Conservation (phyloP, 1,140 invertebrate genomes). For the Archivesica marissinica region DNA sequence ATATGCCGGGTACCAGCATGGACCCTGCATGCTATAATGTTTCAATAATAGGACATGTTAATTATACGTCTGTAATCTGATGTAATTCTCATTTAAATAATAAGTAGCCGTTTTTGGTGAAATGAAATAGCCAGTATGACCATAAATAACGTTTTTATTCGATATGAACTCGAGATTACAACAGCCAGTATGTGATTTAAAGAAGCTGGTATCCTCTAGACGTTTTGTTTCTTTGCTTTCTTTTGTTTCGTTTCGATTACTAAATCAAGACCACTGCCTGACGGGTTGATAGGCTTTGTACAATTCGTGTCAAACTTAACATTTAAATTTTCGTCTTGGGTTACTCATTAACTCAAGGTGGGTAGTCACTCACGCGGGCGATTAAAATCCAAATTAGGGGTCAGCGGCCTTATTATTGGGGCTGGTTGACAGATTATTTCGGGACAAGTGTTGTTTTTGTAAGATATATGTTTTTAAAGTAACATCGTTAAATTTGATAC, state of each 20-base stretch:
- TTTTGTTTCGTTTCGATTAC: constrained; percentile 19
- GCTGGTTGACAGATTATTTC: constrained; percentile 13
- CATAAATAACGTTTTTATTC: no score
- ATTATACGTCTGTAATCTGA: no score
- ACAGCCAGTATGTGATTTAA: no score
- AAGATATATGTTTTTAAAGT: constrained; percentile 46
- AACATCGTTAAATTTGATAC: constrained; percentile 35
- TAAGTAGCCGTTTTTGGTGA: no score
- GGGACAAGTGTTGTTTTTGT: constrained; percentile 28
- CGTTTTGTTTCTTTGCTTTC: constrained; percentile 1
- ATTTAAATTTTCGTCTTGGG: not conserved
- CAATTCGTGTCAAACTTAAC: not conserved
- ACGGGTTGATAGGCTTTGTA: constrained; percentile 9
- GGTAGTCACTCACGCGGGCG: constrained; percentile 5
- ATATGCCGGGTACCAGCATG: no score
- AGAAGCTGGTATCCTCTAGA: not conserved
- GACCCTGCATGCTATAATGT: no score
- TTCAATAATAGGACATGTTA: no score
- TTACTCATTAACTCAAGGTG: constrained; percentile 30
- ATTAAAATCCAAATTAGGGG: constrained; percentile 47
- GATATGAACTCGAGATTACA: no score
- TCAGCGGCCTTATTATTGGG: constrained; percentile 36
- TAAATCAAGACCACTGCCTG: constrained; percentile 17
- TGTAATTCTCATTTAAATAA: no score
- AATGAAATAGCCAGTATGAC: no score